These are phyloP conservation scores for Mycteria americana DNA, from an alignment of 2,797 vertebrate species.

Conservation along the genomic window DNA sequence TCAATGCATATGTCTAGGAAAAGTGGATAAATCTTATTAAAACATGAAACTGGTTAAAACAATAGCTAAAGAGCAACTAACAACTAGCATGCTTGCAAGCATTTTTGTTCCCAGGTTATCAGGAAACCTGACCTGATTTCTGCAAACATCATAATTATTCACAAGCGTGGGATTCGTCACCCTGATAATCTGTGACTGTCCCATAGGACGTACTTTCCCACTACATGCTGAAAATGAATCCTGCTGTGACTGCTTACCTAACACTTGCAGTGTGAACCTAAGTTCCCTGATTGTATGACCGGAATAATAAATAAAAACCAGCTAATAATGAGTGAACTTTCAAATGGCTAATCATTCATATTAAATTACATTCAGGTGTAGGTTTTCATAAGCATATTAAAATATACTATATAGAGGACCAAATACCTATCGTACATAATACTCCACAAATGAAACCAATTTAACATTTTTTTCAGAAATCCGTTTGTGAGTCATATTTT, in stretches of 20 bases:
- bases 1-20: background rate
- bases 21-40: background rate
- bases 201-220: background rate
- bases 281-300: background rate
- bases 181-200: background rate
- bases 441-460: background rate
- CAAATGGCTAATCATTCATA: background rate
- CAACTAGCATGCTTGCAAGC: background rate
- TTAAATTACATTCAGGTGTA: conserved; percentile 9
- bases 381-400: background rate
- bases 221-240: background rate
- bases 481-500: background rate
- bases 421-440: background rate
- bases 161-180: background rate
- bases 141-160: background rate
- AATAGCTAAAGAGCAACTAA: background rate
- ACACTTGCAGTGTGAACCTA: background rate
- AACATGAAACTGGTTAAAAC: background rate
- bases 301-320: background rate
- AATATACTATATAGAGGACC: background rate
- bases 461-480: background rate
- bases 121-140: background rate
- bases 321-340: conserved; percentile 3
- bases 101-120: background rate
- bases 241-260: background rate